Conservation (phyloP, 2,888 invertebrate species). For the Acrobasis consociella region DNA sequence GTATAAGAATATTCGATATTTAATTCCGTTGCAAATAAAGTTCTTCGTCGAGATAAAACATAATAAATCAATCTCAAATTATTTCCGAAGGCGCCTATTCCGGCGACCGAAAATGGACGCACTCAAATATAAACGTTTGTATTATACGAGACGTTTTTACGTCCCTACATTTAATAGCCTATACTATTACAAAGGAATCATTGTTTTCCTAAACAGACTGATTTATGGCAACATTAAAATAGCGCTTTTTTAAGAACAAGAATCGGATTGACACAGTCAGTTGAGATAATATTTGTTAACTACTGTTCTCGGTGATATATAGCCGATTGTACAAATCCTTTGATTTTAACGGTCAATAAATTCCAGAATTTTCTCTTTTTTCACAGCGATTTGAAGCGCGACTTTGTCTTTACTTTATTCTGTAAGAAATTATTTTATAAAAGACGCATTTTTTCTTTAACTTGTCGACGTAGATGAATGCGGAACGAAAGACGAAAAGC, state of each 20-base stretch:
- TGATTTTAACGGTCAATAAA: constrained; percentile 34
- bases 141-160: constrained; percentile 60
- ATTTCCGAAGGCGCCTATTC: constrained; percentile 56
- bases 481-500: neutral
- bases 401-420: constrained; percentile 6
- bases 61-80: constrained; percentile 75
- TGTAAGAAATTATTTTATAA: neutral
- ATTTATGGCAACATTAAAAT: constrained; percentile 63
- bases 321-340: constrained; percentile 34
- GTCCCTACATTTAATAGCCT: constrained; percentile 72
- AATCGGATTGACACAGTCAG: constrained; percentile 42
- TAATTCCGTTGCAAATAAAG: constrained; percentile 31
- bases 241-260: constrained; percentile 24
- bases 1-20: constrained; percentile 5
- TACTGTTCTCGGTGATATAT: constrained; percentile 61
- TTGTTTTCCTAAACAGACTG: constrained; percentile 74
- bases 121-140: constrained; percentile 46
- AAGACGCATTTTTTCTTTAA: neutral
- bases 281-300: constrained; percentile 64
- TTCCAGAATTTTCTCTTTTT: constrained; percentile 16
- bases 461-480: neutral
- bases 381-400: constrained; percentile 6
- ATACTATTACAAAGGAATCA: constrained; percentile 79
- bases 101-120: constrained; percentile 50
- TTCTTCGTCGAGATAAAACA: constrained; percentile 50